Base-by-base conservation (phyloP, 2,888 invertebrate genomes). In the Atethmia centrago region DNA sequence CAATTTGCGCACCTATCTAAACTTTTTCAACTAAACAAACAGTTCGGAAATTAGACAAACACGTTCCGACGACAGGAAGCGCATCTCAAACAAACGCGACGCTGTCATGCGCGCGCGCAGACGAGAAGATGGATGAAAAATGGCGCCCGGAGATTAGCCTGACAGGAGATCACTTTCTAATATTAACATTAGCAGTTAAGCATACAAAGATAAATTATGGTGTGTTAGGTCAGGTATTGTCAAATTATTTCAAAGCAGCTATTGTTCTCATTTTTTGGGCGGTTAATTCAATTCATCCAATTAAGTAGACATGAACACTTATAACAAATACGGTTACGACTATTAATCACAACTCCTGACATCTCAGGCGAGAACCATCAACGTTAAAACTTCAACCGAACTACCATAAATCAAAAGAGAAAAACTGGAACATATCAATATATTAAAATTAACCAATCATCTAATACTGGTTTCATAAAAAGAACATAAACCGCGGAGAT, bases 31-130 rank as follows among this genome's bases (percentile, higher is more conserved):
- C 89, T 90, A 88, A 89, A 88, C 88, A 92, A 93, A 93, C 93
- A 92, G 89, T 92, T 91, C 86, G 88, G 86, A 91, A 91, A 94
- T 93, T 93, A 93, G 90, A 92, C 90, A 94, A 94, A 93, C 93
- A 94, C 87, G 88, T 70, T 74, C 74, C 56, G 85, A 79, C 81
- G 89, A 89, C 90, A 91, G 90, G 90, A 89, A 89, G 87, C 91
- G 86, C 88, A 89, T 90, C 89, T 92, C 89, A 91, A 87, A 89
- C 90, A 88, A 87, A 84, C 88, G 86, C 90, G 86, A 82, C 83
- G 77, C 83, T 84, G 90, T 90, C 90, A 87, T 88, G 83, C 83
- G 83, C 83, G 69, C 58, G 83, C 84, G 80, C 79, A 82, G 71
- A 83, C 73, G 80, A 85, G 82, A 83, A 85, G 87, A 89, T 88